These are phyloP conservation scores for Hoplodrina ambigua DNA, from an alignment of 2,888 invertebrate genomes.

Conservation along the genomic window DNA sequence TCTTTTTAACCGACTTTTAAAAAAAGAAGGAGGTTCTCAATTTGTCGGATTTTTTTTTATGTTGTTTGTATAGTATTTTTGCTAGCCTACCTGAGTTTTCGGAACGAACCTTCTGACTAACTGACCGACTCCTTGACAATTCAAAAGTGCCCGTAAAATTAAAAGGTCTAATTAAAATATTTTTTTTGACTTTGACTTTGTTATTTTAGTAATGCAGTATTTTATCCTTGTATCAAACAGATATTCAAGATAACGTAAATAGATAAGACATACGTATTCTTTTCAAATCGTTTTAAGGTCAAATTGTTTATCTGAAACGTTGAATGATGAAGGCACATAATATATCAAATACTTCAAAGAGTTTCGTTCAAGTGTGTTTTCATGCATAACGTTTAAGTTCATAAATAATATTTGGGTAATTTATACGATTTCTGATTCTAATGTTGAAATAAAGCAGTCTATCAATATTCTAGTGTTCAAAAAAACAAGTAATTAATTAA, in stretches of 20 bases:
- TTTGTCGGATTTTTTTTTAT: too few species aligned
- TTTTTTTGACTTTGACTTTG: too few species aligned
- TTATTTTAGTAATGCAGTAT: background rate
- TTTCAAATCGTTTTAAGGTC: background rate
- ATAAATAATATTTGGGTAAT: constrained; percentile 4
- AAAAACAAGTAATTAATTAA: background rate
- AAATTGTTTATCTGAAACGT: background rate
- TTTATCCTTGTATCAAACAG: background rate
- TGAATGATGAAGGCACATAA: background rate
- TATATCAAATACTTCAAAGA: background rate
- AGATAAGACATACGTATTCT: background rate
- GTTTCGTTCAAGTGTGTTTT: background rate
- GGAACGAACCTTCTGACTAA: too few species aligned
- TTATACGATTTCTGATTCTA: constrained; percentile 8
- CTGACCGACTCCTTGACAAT: too few species aligned
- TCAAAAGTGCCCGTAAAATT: too few species aligned
- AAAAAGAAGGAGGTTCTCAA: too few species aligned
- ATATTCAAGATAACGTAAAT: background rate
- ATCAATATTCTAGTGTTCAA: background rate
- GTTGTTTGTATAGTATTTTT: constrained; percentile 12
- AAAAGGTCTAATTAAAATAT: too few species aligned
- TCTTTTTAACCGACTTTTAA: too few species aligned
- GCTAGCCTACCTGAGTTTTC: too few species aligned
- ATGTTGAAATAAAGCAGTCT: background rate
- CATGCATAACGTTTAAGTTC: background rate